Evolutionary conservation across 1,140 invertebrate species (phyloP), one percentile per base, ranked within the genome.

Genomic region (Mercenaria mercenaria): DNA sequence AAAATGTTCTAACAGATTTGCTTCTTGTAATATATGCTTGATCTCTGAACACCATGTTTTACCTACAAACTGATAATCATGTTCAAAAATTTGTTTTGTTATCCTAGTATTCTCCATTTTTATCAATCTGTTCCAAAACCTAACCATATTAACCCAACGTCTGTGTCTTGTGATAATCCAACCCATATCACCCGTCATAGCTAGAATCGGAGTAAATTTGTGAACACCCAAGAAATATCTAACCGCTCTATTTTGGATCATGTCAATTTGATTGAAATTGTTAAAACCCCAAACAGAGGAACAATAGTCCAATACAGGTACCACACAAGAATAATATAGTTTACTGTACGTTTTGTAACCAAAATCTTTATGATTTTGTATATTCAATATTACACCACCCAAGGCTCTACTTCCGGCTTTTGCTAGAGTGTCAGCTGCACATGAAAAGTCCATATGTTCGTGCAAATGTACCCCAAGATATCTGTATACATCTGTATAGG

Each of bases 191-290:
- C 81, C 82, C 8, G 0, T 18, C 0, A 90, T 61, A 13, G 69
- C 89, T 4, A 64, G 8, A 23, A 76, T 69, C 10, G 90, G 83
- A 10, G 86, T 34, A 47, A 84, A 91, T 32, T 43, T 39, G n/a
- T 81, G 81, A 23, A 91, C 85, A 34, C 87, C 82, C 39, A 91
- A n/a, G 47, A 89, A 79, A 64, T 81, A 88, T 47, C 90, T 86
- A 72, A 20, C 76, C 87, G 34, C 76, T n/a, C n/a, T 84, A 39
- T 89, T 47, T 56, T 89, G 86, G 8, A 89, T 72, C 61, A 37
- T 89, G 18, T 91, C 87, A 18, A 74, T n/a, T 34, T 32, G 18
- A 2, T 50, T 64, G 32, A n/a, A 43, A 85, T 6, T 39, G 11
- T 86, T 80, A 77, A 69, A 87, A 0, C 79, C 88, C 88, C 91